Evolutionary conservation across 2,888 invertebrate species (phyloP), one percentile per base, ranked within the genome.

Genomic region (Andrena haemorrhoa): DNA sequence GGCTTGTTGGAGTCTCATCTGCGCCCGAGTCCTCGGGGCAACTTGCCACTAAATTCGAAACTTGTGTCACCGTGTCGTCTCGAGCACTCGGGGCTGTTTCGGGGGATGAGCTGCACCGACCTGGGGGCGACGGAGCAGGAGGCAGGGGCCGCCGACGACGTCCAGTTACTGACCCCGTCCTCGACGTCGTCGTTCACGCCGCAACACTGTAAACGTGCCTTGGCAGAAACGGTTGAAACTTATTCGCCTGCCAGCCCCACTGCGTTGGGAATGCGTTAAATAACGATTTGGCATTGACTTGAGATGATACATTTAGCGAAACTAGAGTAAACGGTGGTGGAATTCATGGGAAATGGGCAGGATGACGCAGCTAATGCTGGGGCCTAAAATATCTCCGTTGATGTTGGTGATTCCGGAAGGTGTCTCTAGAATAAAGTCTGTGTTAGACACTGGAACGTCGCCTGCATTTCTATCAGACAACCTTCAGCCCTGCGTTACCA

Each of bases 21-120:
- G 35, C 61, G 71, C 73, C n/a, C 80, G 66, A 76, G 70, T 82
- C 79, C 85, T 86, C 82, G 64, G 80, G 86, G 76, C 83, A 84
- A 84, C 78, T 84, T 64, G 64, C 77, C 64, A 66, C 83, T 85
- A 85, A 86, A 88, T 86, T 81, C 66, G 74, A 88, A 88, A 86
- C 86, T 86, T 82, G 80, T 65, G 79, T 82, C 84, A 79, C 77
- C 77, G 60, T 49, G 58, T 31, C 78, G 75, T 65, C 81, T 76
- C 76, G 73, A 82, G 69, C 69, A 85, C 80, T 88, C 85, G 56
- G 61, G 84, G 74, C 69, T 82, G 80, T 86, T 88, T 73, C 60
- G 6, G 47, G 47, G 16, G 66, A 69, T 20, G 20, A 51, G 79
- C 31, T 73, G 66, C 65, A 78, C 72, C 31, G 60, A 79, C 76